Conservation (phyloP, 2,888 invertebrate species). For the Torymus texanus region DNA sequence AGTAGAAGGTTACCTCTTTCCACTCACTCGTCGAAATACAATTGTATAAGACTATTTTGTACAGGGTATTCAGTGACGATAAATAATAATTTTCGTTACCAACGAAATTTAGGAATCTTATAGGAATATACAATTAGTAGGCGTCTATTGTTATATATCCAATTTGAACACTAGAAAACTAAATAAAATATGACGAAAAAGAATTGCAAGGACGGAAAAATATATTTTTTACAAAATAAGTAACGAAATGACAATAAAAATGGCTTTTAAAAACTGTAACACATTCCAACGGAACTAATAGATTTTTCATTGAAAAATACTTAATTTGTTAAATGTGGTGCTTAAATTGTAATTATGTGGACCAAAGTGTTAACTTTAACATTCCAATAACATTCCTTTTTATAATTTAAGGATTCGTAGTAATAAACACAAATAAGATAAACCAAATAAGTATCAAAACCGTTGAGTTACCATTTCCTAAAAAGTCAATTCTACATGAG, state of each 20-base stretch:
- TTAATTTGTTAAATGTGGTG: neutral
- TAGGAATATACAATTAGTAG: neutral
- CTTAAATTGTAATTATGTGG: neutral
- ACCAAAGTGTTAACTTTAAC: constrained; percentile 9
- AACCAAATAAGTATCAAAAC: constrained; percentile 5
- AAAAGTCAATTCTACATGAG: constrained; percentile 23
- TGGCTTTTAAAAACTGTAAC: neutral
- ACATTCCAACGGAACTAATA: no score
- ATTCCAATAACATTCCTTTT: neutral
- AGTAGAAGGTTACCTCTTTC: no score
- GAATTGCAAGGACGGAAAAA: neutral
- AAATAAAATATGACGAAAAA: neutral
- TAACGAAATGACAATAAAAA: constrained; percentile 28
- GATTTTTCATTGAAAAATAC: neutral
- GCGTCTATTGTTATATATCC: neutral
- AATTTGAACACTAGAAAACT: neutral
- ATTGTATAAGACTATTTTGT: constrained; percentile 28
- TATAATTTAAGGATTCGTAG: neutral
- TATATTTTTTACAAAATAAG: constrained; percentile 19
- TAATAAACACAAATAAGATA: neutral
- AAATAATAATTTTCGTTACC: constrained; percentile 14
- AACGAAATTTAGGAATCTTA: constrained; percentile 20
- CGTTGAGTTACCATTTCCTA: constrained; percentile 27
- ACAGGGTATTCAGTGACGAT: constrained; percentile 29
- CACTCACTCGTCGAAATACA: no score